Conservation (phyloP, 2,888 invertebrate genomes). For the Noctua janthina region DNA sequence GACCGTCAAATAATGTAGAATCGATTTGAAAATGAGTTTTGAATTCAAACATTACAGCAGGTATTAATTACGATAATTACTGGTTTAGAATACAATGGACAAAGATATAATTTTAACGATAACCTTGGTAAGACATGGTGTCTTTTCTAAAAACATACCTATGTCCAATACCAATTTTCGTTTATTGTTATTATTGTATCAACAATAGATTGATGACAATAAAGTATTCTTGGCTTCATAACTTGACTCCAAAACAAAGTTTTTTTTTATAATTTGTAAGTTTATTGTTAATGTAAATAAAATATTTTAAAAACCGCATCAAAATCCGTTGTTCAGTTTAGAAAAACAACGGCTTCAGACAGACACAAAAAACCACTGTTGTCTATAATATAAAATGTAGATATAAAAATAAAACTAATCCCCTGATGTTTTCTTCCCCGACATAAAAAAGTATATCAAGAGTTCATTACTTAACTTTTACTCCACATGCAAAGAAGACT, state of each 20-base stretch:
- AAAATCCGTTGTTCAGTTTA: background rate
- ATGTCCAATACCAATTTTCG: background rate
- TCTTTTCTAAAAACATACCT: background rate
- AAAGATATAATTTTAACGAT: slow-evolving; percentile 3
- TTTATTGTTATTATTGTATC: background rate
- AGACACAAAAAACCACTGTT: background rate
- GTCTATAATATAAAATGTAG: background rate
- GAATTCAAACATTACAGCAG: slow-evolving; percentile 29
- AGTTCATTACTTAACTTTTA: slow-evolving; percentile 18
- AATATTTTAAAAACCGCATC: no score
- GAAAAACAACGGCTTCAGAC: background rate
- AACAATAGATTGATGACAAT: background rate
- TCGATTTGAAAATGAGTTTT: slow-evolving; percentile 53
- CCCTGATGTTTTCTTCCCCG: background rate
- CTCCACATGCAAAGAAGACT: slow-evolving; percentile 7
- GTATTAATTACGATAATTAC: slow-evolving; percentile 39
- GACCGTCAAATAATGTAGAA: slow-evolving; percentile 41
- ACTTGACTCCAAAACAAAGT: background rate
- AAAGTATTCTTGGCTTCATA: background rate
- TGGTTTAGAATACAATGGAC: slow-evolving; percentile 3
- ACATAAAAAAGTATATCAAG: background rate
- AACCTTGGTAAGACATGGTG: background rate
- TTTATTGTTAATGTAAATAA: background rate
- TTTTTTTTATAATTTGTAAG: background rate
- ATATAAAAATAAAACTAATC: background rate